These are phyloP conservation scores for Cottoperca gobio DNA, from an alignment of 2,797 vertebrate species.

Conservation along the genomic window DNA sequence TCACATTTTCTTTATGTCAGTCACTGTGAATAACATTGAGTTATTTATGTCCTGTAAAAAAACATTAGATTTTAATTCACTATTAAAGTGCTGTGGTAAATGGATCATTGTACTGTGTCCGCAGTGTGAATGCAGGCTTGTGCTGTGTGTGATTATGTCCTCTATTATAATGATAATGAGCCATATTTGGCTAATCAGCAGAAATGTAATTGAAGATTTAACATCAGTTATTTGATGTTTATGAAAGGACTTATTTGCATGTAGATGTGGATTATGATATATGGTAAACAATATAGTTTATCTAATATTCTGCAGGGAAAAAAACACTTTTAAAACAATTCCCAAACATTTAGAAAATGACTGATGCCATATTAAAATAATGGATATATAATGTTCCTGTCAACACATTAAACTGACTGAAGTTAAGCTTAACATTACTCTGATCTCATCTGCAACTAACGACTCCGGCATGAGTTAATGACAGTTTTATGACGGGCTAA, in stretches of 20 bases:
- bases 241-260: background rate
- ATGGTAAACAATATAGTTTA: background rate
- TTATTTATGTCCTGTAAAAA: conserved; percentile 15
- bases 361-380: background rate
- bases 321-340: background rate
- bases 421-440: background rate
- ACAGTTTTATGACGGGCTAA: background rate
- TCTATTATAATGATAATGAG: background rate
- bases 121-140: background rate
- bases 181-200: background rate
- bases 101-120: background rate
- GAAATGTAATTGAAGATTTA: background rate
- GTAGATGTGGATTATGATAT: too few relatives aligned
- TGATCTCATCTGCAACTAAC: background rate
- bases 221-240: background rate
- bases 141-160: background rate
- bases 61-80: conserved; percentile 33
- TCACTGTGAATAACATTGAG: conserved; percentile 38
- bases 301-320: background rate
- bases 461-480: background rate
- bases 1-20: conserved; percentile 28
- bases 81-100: background rate
- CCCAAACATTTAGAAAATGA: background rate
- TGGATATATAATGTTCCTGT: background rate
- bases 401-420: background rate